These are phyloP conservation scores for Campopleginae sp. DNA, from an alignment of 2,888 invertebrate genomes.

Conservation along the genomic window DNA sequence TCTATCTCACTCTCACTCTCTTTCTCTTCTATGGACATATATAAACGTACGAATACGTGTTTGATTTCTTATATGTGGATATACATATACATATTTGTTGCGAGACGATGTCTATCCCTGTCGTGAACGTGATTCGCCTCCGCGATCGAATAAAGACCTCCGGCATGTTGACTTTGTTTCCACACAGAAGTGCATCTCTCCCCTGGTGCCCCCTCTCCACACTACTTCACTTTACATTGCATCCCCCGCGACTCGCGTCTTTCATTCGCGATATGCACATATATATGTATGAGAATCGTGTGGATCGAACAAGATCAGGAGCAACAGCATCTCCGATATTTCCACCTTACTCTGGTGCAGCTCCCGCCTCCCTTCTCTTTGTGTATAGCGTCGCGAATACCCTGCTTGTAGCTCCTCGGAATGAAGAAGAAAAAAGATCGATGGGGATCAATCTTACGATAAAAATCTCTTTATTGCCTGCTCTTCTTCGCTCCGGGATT, in stretches of 20 bases:
- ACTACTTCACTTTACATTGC: constrained; percentile 42
- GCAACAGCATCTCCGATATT: constrained; percentile 46
- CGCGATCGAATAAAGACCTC: constrained; percentile 83
- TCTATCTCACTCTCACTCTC: neutral
- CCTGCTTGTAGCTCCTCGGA: constrained; percentile 31
- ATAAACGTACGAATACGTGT: constrained; percentile 9
- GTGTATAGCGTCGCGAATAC: constrained; percentile 27
- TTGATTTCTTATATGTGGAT: constrained; percentile 75
- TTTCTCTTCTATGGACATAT: neutral
- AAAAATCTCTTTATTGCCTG: constrained; percentile 56
- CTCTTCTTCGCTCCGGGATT: constrained; percentile 17
- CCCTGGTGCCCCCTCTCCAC: constrained; percentile 17
- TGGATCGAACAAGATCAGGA: constrained; percentile 49
- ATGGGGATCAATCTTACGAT: constrained; percentile 66
- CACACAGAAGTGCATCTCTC: constrained; percentile 61
- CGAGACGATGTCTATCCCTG: constrained; percentile 80
- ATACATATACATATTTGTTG: constrained; percentile 81
- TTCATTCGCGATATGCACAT: constrained; percentile 26
- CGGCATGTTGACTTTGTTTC: constrained; percentile 78
- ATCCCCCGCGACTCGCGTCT: constrained; percentile 18
- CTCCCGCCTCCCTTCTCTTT: neutral
- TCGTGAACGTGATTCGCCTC: constrained; percentile 82
- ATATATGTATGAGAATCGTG: constrained; percentile 20
- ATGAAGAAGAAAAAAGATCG: constrained; percentile 59
- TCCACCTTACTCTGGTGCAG: constrained; percentile 16